Evolutionary conservation across 2,888 invertebrate genomes (phyloP), one percentile per base, ranked within the genome.

Genomic region (Idaea dimidiata): DNA sequence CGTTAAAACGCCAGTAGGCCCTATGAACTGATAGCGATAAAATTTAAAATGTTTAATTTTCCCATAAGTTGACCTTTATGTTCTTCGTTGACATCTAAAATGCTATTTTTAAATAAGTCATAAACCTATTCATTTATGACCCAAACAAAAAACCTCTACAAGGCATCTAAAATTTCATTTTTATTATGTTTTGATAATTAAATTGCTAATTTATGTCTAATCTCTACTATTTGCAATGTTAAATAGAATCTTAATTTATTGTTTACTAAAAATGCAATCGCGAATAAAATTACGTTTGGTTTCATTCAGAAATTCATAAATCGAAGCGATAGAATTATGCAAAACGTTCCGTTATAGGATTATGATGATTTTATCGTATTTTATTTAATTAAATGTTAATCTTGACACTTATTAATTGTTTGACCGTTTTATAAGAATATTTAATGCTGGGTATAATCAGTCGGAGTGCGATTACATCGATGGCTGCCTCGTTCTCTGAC

Each of bases 401-500:
- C 78, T 83, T 87, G 89, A 88, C 89, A 86, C 84, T 81, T 89
- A 89, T 88, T 88, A 88, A 89, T 89, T 87, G 87, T 84, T 77
- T 76, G 75, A 74, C 76, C 79, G 75, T 82, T 84, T 78, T 85
- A 82, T 83, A 84, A 81, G 81, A 79, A 79, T 81, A 75, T 83
- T 84, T 84, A 84, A 86, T 75, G 82, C 77, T 79, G 80, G 76
- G 80, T 79, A 86, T 82, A 84, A 83, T 82, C 82, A 79, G 79
- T 78, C 74, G 79, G 75, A 72, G 72, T 72, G 75, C 79, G 82
- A 82, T 86, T 86, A 84, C 78, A 82, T 79, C 79, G 81, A 82
- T 78, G 79, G 62, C 75, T 73, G 73, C 77, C 83, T 84, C 83
- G 80, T 85, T 85, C 86, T 69, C 77, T 81, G 84, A 82, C 86